Evolutionary conservation across 2,113 vertebrate genomes (phyloP).

Genomic region (Edolisoma coerulescens): DNA sequence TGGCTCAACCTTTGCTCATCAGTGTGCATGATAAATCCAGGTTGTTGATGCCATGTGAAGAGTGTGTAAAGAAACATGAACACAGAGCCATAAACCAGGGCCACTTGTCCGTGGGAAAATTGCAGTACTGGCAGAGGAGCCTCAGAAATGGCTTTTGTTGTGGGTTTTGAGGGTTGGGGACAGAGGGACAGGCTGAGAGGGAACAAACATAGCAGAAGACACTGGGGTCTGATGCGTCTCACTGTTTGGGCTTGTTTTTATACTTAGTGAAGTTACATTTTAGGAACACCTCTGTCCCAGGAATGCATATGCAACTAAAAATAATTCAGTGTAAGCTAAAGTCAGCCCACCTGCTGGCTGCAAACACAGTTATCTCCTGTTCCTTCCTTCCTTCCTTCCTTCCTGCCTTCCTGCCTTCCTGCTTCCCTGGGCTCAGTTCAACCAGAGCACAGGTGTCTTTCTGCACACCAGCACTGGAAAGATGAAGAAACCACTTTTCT

Average conservation of each 20-base stretch:
- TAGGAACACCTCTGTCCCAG: background rate
- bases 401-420: background rate
- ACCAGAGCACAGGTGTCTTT: conserved; percentile 9
- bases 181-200: background rate
- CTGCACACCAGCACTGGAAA: background rate
- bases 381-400: background rate
- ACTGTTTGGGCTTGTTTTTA: background rate
- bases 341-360: background rate
- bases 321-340: background rate
- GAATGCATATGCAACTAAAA: background rate
- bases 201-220: background rate
- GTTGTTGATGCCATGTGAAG: background rate
- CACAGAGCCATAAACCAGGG: background rate
- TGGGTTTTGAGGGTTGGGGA: background rate
- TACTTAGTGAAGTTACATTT: background rate
- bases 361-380: background rate
- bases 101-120: background rate
- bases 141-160: background rate
- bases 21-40: background rate
- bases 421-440: background rate
- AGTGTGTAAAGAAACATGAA: background rate
- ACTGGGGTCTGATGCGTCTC: background rate
- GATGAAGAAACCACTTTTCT: background rate
- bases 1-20: background rate
- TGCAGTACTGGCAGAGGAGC: background rate